phyloP scores from a whole-genome alignment of 2,113 vertebrate genomes.

The Macrotis lagotis region DNA sequence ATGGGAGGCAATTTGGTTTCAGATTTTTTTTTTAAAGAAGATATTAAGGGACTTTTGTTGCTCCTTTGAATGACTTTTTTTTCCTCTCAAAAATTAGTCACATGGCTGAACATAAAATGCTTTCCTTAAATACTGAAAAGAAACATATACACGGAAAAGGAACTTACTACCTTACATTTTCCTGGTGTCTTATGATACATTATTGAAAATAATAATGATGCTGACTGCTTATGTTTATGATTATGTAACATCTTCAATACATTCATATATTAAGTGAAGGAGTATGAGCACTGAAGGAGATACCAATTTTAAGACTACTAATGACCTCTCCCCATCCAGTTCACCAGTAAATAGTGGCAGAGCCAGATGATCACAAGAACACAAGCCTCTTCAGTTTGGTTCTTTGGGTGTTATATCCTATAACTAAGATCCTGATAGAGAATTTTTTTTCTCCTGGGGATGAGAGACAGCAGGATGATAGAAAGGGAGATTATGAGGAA shows the following conservation, averaged over 20 bases:
- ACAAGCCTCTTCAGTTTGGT: not conserved
- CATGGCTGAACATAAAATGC: not conserved
- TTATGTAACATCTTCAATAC: not conserved
- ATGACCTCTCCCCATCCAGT: not conserved
- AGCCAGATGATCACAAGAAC: not conserved
- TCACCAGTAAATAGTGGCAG: not conserved
- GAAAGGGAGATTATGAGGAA: not conserved
- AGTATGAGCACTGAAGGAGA: not conserved
- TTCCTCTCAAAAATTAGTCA: constrained; percentile 16
- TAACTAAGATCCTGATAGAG: not conserved
- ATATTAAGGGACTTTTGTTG: not conserved
- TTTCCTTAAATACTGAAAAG: not conserved
- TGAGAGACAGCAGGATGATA: not conserved
- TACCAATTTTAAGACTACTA: not conserved
- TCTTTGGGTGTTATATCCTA: not conserved
- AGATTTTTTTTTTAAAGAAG: constrained; percentile 46
- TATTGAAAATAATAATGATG: not conserved
- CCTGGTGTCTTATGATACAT: fast-evolving
- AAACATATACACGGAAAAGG: not conserved
- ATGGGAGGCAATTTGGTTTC: constrained; percentile 48
- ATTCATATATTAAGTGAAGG: not conserved
- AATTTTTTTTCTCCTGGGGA: not conserved
- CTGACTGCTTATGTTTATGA: not conserved
- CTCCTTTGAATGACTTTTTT: not conserved
- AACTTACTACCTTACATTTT: fast-evolving